A percentile compares a stretch with the other conserved stretches of the same genome.
Evolutionary conservation across 2,888 invertebrate genomes (phyloP).

Genomic region (Pedicia rivosa): DNA sequence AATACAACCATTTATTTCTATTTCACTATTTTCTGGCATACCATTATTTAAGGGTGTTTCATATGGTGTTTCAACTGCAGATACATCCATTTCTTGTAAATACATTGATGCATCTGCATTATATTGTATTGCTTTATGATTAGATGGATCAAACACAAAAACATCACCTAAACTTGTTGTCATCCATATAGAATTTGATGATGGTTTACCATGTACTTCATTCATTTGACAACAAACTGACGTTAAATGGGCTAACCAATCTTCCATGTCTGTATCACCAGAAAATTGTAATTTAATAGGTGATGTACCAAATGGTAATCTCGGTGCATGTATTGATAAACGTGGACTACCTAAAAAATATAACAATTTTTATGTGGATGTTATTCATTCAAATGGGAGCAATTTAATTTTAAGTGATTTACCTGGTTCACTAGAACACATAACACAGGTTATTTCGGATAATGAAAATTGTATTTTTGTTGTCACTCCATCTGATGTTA

Average conservation of each 20-base stretch:
- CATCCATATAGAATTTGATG: slow-evolving; percentile 59
- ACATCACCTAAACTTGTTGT: slow-evolving; percentile 66
- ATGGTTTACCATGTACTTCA: slow-evolving; percentile 51
- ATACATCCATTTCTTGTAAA: slow-evolving; percentile 50
- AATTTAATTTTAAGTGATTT: too few relatives aligned
- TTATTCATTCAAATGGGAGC: too few relatives aligned
- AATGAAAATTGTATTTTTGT: slow-evolving; percentile 59
- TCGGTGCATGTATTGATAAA: slow-evolving; percentile 56
- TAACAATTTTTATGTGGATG: too few relatives aligned
- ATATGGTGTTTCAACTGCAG: slow-evolving; percentile 45
- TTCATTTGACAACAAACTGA: slow-evolving; percentile 62
- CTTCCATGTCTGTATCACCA: slow-evolving; percentile 73
- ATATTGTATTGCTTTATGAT: slow-evolving; percentile 37
- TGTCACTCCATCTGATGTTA: slow-evolving; percentile 60
- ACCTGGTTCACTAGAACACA: slow-evolving; percentile 68
- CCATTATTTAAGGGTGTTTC: slow-evolving; percentile 55
- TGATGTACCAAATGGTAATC: slow-evolving; percentile 31
- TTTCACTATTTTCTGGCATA: slow-evolving; percentile 51
- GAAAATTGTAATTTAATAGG: slow-evolving; percentile 61
- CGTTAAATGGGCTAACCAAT: slow-evolving; percentile 71
- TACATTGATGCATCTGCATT: slow-evolving; percentile 35
- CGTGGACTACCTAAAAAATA: too few relatives aligned
- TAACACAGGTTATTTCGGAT: slow-evolving; percentile 60
- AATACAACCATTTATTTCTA: slow-evolving; percentile 54
- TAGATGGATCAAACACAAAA: slow-evolving; percentile 60